Percentiles rank a stretch among this genome's conserved stretches.
phyloP scores from a whole-genome alignment of 53 echinoderm and acorn worm genomes.

The Temnopleurus reevesii region DNA sequence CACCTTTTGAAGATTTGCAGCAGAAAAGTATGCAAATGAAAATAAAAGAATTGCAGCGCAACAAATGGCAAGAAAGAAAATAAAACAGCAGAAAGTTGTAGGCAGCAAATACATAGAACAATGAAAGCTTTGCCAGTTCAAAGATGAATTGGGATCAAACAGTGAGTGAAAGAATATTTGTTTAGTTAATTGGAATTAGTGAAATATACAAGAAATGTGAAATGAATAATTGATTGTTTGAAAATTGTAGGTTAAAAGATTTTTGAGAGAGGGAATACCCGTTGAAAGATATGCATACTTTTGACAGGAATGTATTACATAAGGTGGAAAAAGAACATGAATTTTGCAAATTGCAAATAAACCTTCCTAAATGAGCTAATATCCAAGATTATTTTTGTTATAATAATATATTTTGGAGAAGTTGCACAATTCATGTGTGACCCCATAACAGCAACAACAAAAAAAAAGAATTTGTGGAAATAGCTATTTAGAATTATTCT shows the following conservation, averaged over 20 bases:
- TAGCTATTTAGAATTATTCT: too few species aligned
- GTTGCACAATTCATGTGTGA: too few species aligned
- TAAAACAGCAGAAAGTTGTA: background rate
- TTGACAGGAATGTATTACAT: background rate
- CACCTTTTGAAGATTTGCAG: conserved; percentile 1
- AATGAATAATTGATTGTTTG: too few species aligned
- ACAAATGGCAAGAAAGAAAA: background rate
- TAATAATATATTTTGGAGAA: too few species aligned
- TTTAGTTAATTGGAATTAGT: background rate
- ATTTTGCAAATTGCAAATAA: too few species aligned
- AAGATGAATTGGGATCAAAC: background rate
- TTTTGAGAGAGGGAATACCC: background rate
- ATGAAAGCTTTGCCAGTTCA: background rate
- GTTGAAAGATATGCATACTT: background rate
- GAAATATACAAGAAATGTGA: too few species aligned
- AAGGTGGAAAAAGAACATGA: background rate
- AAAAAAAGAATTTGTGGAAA: too few species aligned
- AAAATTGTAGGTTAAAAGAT: too few species aligned
- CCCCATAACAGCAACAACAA: too few species aligned
- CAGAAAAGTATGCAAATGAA: background rate
- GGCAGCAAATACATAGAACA: background rate
- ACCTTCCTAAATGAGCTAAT: too few species aligned
- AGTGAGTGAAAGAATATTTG: background rate
- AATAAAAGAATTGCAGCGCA: background rate
- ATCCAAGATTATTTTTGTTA: too few species aligned